Evolutionary conservation across 1,140 invertebrate genomes (phyloP).

Genomic region (Ceratosolen fusciceps): DNA sequence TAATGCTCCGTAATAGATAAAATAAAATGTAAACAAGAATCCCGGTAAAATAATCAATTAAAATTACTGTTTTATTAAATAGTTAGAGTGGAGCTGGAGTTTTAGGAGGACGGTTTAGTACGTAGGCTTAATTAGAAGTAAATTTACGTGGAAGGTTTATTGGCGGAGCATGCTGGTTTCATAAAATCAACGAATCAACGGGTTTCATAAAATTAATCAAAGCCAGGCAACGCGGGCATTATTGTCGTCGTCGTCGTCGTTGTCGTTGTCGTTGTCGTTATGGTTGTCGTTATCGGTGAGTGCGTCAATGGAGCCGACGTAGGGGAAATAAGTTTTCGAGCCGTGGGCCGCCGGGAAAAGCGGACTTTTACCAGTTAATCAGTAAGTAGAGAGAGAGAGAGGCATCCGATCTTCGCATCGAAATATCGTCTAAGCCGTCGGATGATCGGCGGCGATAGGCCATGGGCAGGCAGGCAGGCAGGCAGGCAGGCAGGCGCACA

Average conservation of each 20-base stretch:
- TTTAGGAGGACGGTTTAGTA: background rate
- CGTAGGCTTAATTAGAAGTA: background rate
- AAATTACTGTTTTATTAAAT: too few species aligned
- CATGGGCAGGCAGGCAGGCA: background rate
- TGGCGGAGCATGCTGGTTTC: background rate
- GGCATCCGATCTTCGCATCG: background rate
- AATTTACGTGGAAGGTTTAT: background rate
- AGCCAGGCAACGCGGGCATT: background rate
- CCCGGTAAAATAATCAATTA: too few species aligned
- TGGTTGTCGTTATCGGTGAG: too few species aligned
- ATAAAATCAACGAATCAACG: conserved; percentile 1
- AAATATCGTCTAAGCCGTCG: conserved; percentile 13
- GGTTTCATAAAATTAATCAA: background rate
- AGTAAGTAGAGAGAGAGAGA: too few species aligned
- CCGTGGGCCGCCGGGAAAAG: background rate
- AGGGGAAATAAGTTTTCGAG: conserved; percentile 16
- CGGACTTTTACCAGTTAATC: background rate
- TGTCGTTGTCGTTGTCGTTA: too few species aligned
- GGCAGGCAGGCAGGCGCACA: background rate
- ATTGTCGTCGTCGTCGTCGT: too few species aligned
- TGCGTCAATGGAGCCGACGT: conserved; percentile 1
- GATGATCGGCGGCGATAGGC: conserved; percentile 10
- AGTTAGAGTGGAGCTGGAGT: too few species aligned
- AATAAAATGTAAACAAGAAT: too few species aligned
- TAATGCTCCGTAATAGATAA: too few species aligned